Base-by-base conservation (phyloP, 2,113 vertebrate genomes). In the Gasterosteus nipponicus region DNA sequence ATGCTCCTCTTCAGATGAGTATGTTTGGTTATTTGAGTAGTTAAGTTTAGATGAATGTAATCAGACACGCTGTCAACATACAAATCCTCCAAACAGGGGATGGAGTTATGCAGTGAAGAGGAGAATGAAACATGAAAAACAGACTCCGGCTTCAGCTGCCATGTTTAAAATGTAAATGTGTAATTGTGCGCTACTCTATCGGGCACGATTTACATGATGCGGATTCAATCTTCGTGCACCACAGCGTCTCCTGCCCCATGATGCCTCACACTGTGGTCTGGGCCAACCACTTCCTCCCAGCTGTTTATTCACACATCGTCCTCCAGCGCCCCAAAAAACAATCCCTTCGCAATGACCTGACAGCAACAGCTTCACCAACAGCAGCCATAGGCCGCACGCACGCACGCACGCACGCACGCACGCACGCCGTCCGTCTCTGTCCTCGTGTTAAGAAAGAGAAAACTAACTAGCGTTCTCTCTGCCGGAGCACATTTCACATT, bases 211-310 rank as follows among this genome's bases (percentile, higher is more conserved):
- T 72, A 41, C 0, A 0, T 61, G 7, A 70, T 51, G 60, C 18
- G 0, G 10, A 69, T 49, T 62, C 39, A 10, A 80, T 78, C 53
- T 46, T 67, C 14, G n/a, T 66, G 62, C 38, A 7, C 61, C 66
- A 68, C 64, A 71, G 39, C 58, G 68, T 10, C 76, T 65, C 65
- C 64, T 56, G 72, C 74, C 63, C 39, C 62, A 47, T 41, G 61
- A 80, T 53, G 62, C 82, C 73, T 71, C 72, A 60, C 71, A 49
- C 66, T 85, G 78, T 14, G 85, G 86, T 85, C 65, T 76, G 19
- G 73, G 68, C 54, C 65, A 81, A 81, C 83, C 77, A 80, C 87
- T 91, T 93, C 92, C 92, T 88, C 81, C 80, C 82, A 89, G 82
- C 78, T 85, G 85, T 85, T 67, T 73, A 85, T 74, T 83, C 72